Conservation (phyloP, 2,888 invertebrate genomes). For the Eledona agricola region DNA sequence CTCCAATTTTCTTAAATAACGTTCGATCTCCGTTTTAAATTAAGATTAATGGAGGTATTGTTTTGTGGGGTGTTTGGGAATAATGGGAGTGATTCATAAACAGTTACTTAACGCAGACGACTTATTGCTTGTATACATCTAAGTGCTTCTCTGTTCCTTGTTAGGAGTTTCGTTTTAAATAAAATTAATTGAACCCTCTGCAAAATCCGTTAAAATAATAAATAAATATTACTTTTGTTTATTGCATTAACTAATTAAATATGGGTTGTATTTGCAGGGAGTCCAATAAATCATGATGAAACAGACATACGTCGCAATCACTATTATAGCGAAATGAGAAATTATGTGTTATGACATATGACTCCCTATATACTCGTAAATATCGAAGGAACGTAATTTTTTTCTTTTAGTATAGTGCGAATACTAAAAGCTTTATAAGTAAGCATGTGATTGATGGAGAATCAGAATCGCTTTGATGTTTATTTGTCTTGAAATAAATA, state of each 20-base stretch:
- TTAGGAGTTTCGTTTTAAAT: not conserved
- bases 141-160: conserved; percentile 2
- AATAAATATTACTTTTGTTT: conserved; percentile 16
- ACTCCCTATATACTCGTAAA: too few relatives aligned
- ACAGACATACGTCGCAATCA: too few relatives aligned
- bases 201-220: conserved; percentile 16
- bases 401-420: too few relatives aligned
- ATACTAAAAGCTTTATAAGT: too few relatives aligned
- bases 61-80: conserved; percentile 4
- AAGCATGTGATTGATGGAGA: too few relatives aligned
- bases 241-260: not conserved
- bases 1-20: conserved; percentile 9
- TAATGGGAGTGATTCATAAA: conserved; percentile 20
- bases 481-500: too few relatives aligned
- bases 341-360: too few relatives aligned
- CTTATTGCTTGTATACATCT: conserved; percentile 3
- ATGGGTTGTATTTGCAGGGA: not conserved
- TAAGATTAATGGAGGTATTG: conserved; percentile 21
- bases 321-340: too few relatives aligned
- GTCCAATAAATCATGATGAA: not conserved
- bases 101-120: not conserved
- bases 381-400: too few relatives aligned
- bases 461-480: too few relatives aligned
- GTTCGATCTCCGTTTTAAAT: conserved; percentile 21
- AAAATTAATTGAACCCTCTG: conserved; percentile 3